Percentiles rank a stretch among this genome's conserved stretches.
Conservation (phyloP, 2,113 vertebrate species). For the Potamarius usumacintae region DNA sequence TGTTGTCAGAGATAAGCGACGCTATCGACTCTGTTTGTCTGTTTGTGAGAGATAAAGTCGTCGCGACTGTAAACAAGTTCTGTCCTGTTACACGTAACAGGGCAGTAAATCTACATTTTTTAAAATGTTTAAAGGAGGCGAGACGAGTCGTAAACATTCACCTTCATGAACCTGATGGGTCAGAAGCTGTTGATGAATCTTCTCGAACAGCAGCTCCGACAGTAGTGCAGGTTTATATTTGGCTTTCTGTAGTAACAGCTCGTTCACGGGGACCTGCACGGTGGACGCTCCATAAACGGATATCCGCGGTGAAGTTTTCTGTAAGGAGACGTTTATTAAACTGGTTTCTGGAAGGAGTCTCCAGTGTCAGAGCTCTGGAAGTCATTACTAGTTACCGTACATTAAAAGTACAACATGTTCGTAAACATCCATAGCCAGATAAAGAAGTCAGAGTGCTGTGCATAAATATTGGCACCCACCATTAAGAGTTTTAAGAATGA, state of each 20-base stretch:
- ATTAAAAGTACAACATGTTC: not conserved
- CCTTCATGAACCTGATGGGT: not conserved
- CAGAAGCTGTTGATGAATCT: not conserved
- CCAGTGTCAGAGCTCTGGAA: not conserved
- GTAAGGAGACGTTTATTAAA: not conserved
- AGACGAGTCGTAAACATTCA: not conserved
- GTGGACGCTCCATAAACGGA: not conserved
- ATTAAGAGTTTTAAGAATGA: not conserved
- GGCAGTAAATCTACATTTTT: not conserved
- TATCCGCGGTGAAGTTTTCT: not conserved
- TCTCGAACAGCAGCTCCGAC: not conserved
- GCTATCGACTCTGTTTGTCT: slow-evolving; percentile 13
- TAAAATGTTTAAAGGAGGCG: not conserved
- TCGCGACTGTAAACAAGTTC: not conserved
- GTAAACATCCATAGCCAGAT: not conserved
- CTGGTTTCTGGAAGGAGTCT: not conserved
- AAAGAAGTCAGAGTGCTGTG: not conserved
- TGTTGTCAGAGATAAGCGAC: slow-evolving; percentile 23
- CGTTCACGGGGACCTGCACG: not conserved
- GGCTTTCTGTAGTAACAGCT: not conserved
- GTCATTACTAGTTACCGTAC: not conserved
- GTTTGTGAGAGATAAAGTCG: not conserved
- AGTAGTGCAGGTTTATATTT: not conserved
- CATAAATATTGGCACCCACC: not conserved
- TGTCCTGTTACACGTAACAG: not conserved